phyloP scores from a whole-genome alignment of 1,140 invertebrate species.

The Hycleus phaleratus region DNA sequence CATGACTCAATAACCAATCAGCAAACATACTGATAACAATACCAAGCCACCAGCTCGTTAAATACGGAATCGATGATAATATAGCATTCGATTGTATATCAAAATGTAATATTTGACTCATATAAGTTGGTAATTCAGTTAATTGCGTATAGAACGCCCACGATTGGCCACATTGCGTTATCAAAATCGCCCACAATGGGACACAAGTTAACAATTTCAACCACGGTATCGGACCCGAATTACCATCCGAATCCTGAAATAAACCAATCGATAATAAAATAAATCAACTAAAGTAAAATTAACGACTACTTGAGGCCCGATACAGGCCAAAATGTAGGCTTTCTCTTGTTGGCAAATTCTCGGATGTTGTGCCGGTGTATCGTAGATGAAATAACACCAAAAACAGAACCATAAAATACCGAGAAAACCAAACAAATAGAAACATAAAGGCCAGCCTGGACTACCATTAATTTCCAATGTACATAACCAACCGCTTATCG shows the following conservation, averaged over 20 bases:
- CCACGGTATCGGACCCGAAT: constrained; percentile 57
- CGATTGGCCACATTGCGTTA: constrained; percentile 84
- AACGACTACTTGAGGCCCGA: constrained; percentile 38
- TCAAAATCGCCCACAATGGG: constrained; percentile 79
- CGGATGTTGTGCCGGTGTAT: constrained; percentile 70
- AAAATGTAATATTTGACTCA: constrained; percentile 86
- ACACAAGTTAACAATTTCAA: constrained; percentile 65
- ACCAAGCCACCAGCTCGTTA: constrained; percentile 62
- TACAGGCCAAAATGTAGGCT: constrained; percentile 56
- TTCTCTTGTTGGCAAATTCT: constrained; percentile 64
- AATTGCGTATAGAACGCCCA: constrained; percentile 95
- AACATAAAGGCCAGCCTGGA: constrained; percentile 75
- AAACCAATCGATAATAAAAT: too few relatives aligned
- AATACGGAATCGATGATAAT: constrained; percentile 72
- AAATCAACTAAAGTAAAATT: too few relatives aligned
- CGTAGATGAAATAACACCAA: constrained; percentile 66
- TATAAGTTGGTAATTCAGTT: constrained; percentile 88
- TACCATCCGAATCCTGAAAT: constrained; percentile 2
- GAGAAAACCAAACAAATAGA: constrained; percentile 68
- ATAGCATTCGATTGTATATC: constrained; percentile 75
- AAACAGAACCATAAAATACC: constrained; percentile 73
- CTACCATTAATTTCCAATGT: constrained; percentile 59
- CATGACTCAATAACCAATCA: constrained; percentile 57
- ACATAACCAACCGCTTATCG: constrained; percentile 65
- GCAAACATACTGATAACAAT: constrained; percentile 62